These are phyloP conservation scores for Tyrannus savana DNA, from an alignment of 2,113 vertebrate genomes.

Conservation along the genomic window DNA sequence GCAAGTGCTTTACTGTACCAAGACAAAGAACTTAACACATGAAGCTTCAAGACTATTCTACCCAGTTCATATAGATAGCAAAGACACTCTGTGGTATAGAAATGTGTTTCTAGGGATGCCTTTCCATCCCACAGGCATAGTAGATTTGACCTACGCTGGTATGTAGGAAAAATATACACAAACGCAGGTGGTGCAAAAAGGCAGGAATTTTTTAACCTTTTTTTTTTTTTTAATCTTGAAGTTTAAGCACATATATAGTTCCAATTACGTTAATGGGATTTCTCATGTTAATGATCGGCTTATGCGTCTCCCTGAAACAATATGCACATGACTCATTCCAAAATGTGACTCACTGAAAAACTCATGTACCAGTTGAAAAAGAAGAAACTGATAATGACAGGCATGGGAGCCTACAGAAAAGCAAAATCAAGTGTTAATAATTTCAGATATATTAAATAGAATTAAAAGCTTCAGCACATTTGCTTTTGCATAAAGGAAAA, in stretches of 20 bases:
- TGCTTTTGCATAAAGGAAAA: background rate
- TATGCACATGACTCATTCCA: conserved; percentile 44
- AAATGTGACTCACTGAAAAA: conserved; percentile 48
- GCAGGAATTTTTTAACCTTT: background rate
- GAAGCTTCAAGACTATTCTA: background rate
- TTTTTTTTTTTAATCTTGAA: background rate
- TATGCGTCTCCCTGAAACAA: background rate
- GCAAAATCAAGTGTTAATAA: background rate
- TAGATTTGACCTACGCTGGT: background rate
- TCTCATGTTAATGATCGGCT: conserved; percentile 26
- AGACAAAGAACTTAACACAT: background rate
- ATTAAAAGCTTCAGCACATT: background rate
- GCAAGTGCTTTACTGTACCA: background rate
- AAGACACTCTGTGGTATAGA: background rate
- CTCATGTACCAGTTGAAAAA: background rate
- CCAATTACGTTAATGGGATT: conserved; percentile 23
- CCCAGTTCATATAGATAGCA: background rate
- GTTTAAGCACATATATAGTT: background rate
- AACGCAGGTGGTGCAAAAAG: background rate
- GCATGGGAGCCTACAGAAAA: background rate
- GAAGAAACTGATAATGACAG: background rate
- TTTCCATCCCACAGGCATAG: background rate
- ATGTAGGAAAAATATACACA: background rate
- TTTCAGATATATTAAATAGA: background rate
- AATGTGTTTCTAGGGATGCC: background rate